Percentiles rank a stretch among this genome's conserved stretches.
Evolutionary conservation across 2,888 invertebrate species (phyloP).

Genomic region (Parthenolecanium corni): DNA sequence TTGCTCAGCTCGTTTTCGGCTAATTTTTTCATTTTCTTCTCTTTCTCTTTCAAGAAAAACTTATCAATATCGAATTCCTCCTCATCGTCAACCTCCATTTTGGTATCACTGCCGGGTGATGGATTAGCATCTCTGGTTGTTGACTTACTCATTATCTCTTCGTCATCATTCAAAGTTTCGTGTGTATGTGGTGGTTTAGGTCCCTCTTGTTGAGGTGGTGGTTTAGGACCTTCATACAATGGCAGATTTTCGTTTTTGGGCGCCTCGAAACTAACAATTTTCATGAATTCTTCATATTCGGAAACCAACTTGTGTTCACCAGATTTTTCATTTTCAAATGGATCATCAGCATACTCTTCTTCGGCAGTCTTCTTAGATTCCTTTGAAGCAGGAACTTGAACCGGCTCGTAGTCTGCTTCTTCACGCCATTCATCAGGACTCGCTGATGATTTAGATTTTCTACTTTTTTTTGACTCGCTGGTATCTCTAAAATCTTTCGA

Average conservation of each 20-base stretch:
- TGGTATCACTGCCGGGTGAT: not conserved
- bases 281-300: conserved; percentile 31
- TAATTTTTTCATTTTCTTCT: conserved; percentile 14
- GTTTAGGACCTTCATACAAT: conserved; percentile 11
- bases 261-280: conserved; percentile 26
- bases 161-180: not conserved
- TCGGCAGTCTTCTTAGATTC: not conserved
- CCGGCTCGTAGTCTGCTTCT: not conserved
- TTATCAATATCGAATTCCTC: conserved; percentile 15
- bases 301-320: conserved; percentile 18
- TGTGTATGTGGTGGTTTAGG: not conserved
- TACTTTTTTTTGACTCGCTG: no score
- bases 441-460: no score
- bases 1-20: not conserved
- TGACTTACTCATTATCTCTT: no score
- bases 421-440: no score
- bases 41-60: conserved; percentile 23
- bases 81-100: not conserved
- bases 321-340: not conserved
- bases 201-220: not conserved
- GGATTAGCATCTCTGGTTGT: not conserved
- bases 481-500: not conserved
- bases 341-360: not conserved
- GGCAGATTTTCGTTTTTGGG: not conserved
- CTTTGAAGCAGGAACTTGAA: not conserved